Evolutionary conservation across 2,888 invertebrate genomes (phyloP).

Genomic region (Philaethria dido): DNA sequence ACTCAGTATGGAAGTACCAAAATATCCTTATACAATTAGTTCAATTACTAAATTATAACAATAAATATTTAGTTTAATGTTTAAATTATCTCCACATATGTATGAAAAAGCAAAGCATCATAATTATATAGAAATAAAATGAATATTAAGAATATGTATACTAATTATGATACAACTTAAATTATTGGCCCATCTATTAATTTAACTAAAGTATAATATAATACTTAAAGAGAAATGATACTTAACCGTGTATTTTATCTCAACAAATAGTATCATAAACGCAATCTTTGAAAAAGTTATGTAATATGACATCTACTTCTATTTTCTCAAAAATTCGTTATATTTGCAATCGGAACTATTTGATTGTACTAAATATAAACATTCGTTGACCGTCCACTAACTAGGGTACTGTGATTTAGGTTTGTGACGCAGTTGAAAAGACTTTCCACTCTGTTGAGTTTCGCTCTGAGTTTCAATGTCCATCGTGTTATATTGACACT

Average conservation of each 20-base stretch:
- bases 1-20: not conserved
- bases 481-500: conserved; percentile 35
- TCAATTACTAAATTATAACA: too few relatives aligned
- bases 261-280: not conserved
- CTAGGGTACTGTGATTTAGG: conserved; percentile 1
- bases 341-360: not conserved
- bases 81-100: too few relatives aligned
- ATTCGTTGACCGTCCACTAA: conserved; percentile 2
- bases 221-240: not conserved
- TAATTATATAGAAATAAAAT: not conserved
- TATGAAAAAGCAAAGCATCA: not conserved
- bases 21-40: not conserved
- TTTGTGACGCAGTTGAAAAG: conserved; percentile 26
- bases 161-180: not conserved
- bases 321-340: not conserved
- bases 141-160: not conserved
- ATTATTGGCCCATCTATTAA: not conserved
- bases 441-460: conserved; percentile 34
- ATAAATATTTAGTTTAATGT: too few relatives aligned
- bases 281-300: not conserved
- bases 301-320: not conserved
- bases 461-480: conserved; percentile 24
- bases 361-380: conserved; percentile 1
- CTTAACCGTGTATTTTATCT: not conserved
- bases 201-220: not conserved